Percentiles rank a stretch among this genome's conserved stretches.
Evolutionary conservation across 2,797 vertebrate species (phyloP).

Genomic region (Bovichtus variegatus): DNA sequence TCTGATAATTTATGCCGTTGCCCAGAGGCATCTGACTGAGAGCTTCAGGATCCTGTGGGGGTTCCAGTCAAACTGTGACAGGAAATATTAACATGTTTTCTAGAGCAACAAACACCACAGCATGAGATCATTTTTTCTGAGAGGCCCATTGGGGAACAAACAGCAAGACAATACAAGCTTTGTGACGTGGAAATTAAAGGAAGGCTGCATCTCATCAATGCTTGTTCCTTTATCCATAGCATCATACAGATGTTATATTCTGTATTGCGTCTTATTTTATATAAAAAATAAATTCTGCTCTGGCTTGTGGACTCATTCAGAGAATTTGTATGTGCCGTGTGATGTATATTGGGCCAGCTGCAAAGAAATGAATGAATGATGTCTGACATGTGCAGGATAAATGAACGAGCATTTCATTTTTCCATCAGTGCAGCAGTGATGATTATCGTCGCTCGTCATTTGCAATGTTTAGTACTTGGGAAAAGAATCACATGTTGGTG

Average conservation of each 20-base stretch:
- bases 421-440: background rate
- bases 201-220: background rate
- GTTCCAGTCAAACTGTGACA: background rate
- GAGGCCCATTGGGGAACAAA: background rate
- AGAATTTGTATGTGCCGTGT: background rate
- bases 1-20: constrained; percentile 27
- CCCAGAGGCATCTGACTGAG: constrained; percentile 26
- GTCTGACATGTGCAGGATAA: background rate
- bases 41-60: constrained; percentile 8
- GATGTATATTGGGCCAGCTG: background rate
- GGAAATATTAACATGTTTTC: constrained; percentile 13
- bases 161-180: background rate
- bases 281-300: background rate
- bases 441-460: background rate
- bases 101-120: constrained; percentile 8
- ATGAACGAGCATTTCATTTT: background rate
- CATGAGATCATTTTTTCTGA: background rate
- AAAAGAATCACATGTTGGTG: background rate
- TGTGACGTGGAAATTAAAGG: background rate
- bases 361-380: background rate
- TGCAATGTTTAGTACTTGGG: background rate
- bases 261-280: background rate
- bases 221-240: background rate
- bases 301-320: background rate
- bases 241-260: background rate